Percentiles rank a stretch among this genome's conserved stretches.
Evolutionary conservation across 2,797 vertebrate genomes (phyloP).

Genomic region (Cyprinella venusta): DNA sequence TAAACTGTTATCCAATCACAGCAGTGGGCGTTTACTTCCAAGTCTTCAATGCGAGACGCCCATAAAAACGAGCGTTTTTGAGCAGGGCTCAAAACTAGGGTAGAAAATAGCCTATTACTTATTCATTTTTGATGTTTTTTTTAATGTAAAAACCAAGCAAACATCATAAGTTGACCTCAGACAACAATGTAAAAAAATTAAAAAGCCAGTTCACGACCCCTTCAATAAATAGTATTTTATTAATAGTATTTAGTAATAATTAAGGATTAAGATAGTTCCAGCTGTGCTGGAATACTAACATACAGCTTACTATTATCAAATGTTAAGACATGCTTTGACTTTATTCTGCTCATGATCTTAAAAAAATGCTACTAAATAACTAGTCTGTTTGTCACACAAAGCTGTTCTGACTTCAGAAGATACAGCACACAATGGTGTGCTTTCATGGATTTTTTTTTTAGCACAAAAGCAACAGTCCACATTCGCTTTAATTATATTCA

Average conservation of each 20-base stretch:
- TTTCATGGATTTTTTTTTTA: neutral
- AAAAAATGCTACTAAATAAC: neutral
- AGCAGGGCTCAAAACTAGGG: too few species aligned
- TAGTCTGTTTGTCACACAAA: neutral
- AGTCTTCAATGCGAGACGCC: too few species aligned
- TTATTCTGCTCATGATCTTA: neutral
- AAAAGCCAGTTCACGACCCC: too few species aligned
- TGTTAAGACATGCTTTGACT: neutral
- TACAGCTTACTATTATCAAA: neutral
- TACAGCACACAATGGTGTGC: neutral
- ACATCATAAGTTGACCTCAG: too few species aligned
- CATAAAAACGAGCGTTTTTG: too few species aligned
- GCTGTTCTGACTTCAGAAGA: neutral
- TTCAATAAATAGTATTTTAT: neutral
- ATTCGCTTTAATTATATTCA: neutral
- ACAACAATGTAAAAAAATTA: too few species aligned
- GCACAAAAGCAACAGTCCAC: neutral
- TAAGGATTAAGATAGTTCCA: neutral
- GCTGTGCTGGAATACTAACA: neutral
- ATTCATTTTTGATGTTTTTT: too few species aligned
- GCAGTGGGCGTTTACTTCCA: too few species aligned
- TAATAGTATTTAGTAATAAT: neutral
- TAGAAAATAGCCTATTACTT: too few species aligned
- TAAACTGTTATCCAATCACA: too few species aligned
- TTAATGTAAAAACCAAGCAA: too few species aligned